phyloP scores from a whole-genome alignment of 2,113 vertebrate species.

The Callaeas wilsoni region DNA sequence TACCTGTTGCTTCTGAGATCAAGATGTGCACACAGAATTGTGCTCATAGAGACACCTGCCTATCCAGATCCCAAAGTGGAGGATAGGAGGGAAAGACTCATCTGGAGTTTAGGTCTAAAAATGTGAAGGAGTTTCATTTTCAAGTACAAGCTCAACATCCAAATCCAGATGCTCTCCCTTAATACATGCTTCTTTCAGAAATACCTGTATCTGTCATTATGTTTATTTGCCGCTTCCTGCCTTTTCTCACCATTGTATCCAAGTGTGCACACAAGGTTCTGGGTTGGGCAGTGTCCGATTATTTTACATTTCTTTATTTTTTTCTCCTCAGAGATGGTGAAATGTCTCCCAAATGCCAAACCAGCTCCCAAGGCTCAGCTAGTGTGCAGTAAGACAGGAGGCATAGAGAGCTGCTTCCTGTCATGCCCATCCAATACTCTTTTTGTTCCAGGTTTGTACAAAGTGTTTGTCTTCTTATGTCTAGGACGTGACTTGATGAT shows the following conservation, averaged over 20 bases:
- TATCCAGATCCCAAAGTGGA: not conserved
- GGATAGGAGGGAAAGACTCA: not conserved
- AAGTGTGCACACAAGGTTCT: not conserved
- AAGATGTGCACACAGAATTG: not conserved
- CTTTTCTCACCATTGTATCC: not conserved
- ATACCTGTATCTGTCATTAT: not conserved
- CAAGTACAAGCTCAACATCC: not conserved
- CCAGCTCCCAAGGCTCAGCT: constrained; percentile 80
- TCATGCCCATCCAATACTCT: constrained; percentile 87
- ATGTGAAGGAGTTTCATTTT: not conserved
- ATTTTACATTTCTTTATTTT: not conserved
- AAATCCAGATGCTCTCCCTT: not conserved
- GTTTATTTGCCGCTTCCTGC: not conserved
- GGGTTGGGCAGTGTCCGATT: not conserved
- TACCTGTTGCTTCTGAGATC: not conserved
- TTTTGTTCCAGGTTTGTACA: constrained; percentile 84
- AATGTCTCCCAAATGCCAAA: constrained; percentile 83
- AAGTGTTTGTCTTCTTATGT: not conserved
- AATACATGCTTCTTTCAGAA: not conserved
- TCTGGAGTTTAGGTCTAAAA: not conserved
- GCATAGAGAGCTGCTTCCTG: constrained; percentile 86
- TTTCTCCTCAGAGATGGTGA: constrained; percentile 82
- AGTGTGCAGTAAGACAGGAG: constrained; percentile 81
- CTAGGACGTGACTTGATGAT: not conserved
- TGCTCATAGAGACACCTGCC: not conserved